Evolutionary conservation across 2,888 invertebrate species (phyloP), one percentile per base, ranked within the genome.

Genomic region (Trilocha varians): DNA sequence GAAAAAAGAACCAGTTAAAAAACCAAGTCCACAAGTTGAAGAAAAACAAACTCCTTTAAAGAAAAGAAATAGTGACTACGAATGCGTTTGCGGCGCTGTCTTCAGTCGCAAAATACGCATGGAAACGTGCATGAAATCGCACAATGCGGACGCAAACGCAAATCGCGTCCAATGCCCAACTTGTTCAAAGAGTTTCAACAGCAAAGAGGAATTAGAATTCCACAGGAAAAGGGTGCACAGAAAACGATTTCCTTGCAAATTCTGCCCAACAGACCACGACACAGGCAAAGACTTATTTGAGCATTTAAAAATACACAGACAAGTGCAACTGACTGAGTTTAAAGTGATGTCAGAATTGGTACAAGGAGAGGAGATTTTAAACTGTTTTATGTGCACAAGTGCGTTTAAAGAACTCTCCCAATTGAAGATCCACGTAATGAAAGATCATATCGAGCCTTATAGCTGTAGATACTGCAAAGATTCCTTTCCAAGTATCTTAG

Each of bases 221-320:
- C 85, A 85, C 45, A 60, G 79, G n/a, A 75, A 76, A 48, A 54
- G 76, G 36, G 47, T 73, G 3, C 85, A 84, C 33, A 60, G 75
- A 39, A 83, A 80, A 48, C 70, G 71, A 42, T 83, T 78, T 43
- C 74, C 78, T 0, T 85, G 85, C 47, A 85, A 85, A 55, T 84
- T 85, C 46, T 85, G 85, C 42, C 85, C 85, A 0, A 82, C 82
- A n/a, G 80, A 83, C 48, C 83, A 83, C 38, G 64, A 73, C 43
- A 80, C 78, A 0, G 58, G 77, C 0, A 84, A 83, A 47, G 78
- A 79, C 41, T 57, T 85, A 2, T 80, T 84, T 48, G 78, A 77
- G 57, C 85, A 85, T 56, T 54, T 85, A 15, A 76, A 76, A 50
- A 62, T 73, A 33, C 85, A 85, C 47, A 83, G 82, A 48, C 79